phyloP scores from a whole-genome alignment of 1,140 invertebrate genomes.

The Lepidostoma basale region DNA sequence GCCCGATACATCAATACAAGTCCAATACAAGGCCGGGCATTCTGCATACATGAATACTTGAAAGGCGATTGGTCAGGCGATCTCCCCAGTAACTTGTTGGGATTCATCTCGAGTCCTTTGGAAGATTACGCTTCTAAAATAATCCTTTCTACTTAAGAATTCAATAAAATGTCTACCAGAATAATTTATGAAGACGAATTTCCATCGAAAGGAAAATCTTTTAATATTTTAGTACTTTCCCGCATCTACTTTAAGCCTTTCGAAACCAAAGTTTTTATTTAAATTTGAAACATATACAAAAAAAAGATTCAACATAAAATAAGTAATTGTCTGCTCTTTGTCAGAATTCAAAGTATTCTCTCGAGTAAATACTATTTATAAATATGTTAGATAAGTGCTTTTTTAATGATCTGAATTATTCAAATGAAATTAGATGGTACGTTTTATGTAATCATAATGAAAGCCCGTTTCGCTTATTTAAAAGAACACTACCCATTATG shows the following conservation, averaged over 20 bases:
- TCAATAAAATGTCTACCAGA: slow-evolving; percentile 5
- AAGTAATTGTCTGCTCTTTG: too few species aligned
- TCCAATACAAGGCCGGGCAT: too few species aligned
- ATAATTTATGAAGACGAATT: too few species aligned
- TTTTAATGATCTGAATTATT: too few species aligned
- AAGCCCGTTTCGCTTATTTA: too few species aligned
- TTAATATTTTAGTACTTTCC: neutral
- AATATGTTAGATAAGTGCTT: too few species aligned
- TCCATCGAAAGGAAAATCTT: neutral
- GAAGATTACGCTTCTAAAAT: neutral
- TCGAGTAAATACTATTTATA: too few species aligned
- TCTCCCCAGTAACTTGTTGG: slow-evolving; percentile 10
- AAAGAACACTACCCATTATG: too few species aligned
- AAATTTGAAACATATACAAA: too few species aligned
- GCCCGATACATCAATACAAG: slow-evolving; percentile 7
- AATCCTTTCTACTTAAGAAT: neutral
- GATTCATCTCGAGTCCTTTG: slow-evolving; percentile 12
- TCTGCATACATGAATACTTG: slow-evolving; percentile 27
- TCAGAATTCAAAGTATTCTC: neutral
- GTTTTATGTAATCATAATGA: too few species aligned
- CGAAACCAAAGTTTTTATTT: neutral
- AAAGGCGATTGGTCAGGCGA: slow-evolving; percentile 30
- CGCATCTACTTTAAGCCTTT: neutral
- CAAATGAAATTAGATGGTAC: too few species aligned
- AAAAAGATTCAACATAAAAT: too few species aligned